A percentile compares a stretch with the other conserved stretches of the same genome.
Evolutionary conservation across 2,113 vertebrate species (phyloP).

Genomic region (Poeciliopsis turrubarensis): DNA sequence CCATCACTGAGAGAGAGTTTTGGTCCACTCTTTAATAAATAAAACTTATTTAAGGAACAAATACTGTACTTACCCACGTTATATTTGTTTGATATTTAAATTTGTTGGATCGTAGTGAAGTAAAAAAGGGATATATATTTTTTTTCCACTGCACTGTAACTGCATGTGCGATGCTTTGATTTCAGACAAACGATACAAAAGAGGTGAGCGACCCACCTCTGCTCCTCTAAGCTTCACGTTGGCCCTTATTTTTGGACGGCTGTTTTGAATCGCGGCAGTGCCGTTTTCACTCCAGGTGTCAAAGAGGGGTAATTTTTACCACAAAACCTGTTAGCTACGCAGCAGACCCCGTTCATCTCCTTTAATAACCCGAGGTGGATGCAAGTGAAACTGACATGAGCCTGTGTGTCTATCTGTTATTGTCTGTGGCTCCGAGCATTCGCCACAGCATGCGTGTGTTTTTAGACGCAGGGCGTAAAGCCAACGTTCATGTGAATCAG

Average conservation of each 20-base stretch:
- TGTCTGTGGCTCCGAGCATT: slow-evolving; percentile 42
- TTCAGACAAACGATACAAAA: slow-evolving; percentile 19
- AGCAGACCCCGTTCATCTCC: slow-evolving; percentile 50
- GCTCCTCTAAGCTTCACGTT: slow-evolving; percentile 1
- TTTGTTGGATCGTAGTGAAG: background rate
- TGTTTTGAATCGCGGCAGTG: slow-evolving; percentile 2
- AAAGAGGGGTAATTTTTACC: slow-evolving; percentile 21
- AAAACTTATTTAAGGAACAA: background rate
- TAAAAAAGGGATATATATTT: background rate
- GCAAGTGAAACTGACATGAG: slow-evolving; percentile 64
- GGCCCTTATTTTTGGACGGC: background rate
- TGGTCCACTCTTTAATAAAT: background rate
- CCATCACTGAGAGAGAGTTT: background rate
- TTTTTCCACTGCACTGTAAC: slow-evolving; percentile 6
- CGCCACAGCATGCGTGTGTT: slow-evolving; percentile 24
- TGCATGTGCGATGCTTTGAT: slow-evolving; percentile 39
- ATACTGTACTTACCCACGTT: background rate
- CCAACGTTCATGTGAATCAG: slow-evolving; percentile 33
- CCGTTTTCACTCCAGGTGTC: slow-evolving; percentile 27
- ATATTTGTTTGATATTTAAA: background rate
- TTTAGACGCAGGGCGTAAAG: slow-evolving; percentile 19
- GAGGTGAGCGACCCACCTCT: slow-evolving; percentile 8
- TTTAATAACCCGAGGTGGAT: slow-evolving; percentile 54
- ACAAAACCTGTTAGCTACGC: slow-evolving; percentile 57
- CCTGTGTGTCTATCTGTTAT: slow-evolving; percentile 49